These are phyloP conservation scores for Apistogramma diplotaenia DNA, from an alignment of 2,113 vertebrate species.

Conservation along the genomic window DNA sequence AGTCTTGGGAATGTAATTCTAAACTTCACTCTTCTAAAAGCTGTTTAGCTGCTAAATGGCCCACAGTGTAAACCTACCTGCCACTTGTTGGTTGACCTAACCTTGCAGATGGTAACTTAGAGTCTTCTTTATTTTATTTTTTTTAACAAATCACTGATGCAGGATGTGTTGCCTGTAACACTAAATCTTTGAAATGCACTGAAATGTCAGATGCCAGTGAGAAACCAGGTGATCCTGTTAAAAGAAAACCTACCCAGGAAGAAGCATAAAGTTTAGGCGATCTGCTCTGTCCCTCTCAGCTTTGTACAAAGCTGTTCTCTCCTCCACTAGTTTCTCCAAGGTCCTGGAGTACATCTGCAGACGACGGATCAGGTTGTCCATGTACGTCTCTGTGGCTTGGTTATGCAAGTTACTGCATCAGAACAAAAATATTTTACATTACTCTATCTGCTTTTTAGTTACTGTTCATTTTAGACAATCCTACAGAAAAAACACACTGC, in stretches of 20 bases:
- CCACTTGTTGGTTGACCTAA: no score
- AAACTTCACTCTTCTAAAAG: no score
- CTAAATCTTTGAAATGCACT: background rate
- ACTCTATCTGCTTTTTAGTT: background rate
- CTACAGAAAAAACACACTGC: fast-evolving
- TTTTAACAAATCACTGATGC: no score
- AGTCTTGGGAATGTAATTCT: no score
- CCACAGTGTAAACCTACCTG: no score
- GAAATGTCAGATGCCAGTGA: background rate
- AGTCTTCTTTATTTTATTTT: no score
- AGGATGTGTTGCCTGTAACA: background rate
- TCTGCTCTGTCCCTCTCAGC: constrained; percentile 94
- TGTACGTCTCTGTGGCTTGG: constrained; percentile 91
- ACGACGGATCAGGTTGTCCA: constrained; percentile 96
- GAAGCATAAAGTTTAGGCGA: constrained; percentile 93
- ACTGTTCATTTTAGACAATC: background rate
- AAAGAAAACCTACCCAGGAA: constrained; percentile 80
- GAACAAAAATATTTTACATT: background rate
- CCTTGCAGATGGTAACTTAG: no score
- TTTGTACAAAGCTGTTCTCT: constrained; percentile 92
- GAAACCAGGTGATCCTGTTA: no score
- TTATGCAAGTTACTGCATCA: constrained; percentile 85
- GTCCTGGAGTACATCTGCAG: constrained; percentile 95
- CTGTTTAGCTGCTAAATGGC: no score
- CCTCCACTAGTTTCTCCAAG: constrained; percentile 92